Evolutionary conservation across 2,888 invertebrate genomes (phyloP).

Genomic region (Apomyelois bistriatella): DNA sequence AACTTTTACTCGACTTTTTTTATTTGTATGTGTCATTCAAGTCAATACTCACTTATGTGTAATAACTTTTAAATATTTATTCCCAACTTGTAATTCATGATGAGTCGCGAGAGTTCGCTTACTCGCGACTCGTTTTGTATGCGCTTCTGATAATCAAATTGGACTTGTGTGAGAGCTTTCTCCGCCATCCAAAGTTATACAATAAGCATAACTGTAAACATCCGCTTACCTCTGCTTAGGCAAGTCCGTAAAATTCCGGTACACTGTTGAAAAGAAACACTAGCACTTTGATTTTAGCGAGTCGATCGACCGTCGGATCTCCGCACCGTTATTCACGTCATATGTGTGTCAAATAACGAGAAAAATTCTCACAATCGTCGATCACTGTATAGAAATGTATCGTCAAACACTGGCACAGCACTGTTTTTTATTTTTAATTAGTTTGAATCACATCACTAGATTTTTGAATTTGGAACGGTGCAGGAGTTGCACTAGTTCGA

Average conservation of each 20-base stretch:
- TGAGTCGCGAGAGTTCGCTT: conserved; percentile 9
- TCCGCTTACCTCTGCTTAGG: conserved; percentile 72
- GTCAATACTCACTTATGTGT: conserved; percentile 2
- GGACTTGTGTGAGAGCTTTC: conserved; percentile 45
- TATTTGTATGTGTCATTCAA: conserved; percentile 1
- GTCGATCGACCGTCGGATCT: conserved; percentile 68
- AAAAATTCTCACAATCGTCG: conserved; percentile 58
- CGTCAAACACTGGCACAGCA: conserved; percentile 57
- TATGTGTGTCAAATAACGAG: conserved; percentile 71
- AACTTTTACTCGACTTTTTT: conserved; percentile 3
- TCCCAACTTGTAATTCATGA: conserved; percentile 12
- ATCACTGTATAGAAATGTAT: conserved; percentile 32
- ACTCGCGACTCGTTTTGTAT: conserved; percentile 11
- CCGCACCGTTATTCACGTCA: conserved; percentile 75
- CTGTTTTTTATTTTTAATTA: conserved; percentile 40
- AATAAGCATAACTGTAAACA: conserved; percentile 76
- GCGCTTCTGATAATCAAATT: conserved; percentile 32
- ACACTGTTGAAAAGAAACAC: conserved; percentile 69
- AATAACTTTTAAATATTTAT: conserved; percentile 11
- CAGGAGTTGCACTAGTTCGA: conserved; percentile 28
- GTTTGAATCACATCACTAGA: conserved; percentile 15
- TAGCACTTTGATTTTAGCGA: conserved; percentile 75
- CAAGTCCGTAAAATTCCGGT: conserved; percentile 77
- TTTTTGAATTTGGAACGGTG: conserved; percentile 42
- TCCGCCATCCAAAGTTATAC: conserved; percentile 61